These are phyloP conservation scores for Hymenopus coronatus DNA, from an alignment of 2,888 invertebrate species.

Conservation along the genomic window DNA sequence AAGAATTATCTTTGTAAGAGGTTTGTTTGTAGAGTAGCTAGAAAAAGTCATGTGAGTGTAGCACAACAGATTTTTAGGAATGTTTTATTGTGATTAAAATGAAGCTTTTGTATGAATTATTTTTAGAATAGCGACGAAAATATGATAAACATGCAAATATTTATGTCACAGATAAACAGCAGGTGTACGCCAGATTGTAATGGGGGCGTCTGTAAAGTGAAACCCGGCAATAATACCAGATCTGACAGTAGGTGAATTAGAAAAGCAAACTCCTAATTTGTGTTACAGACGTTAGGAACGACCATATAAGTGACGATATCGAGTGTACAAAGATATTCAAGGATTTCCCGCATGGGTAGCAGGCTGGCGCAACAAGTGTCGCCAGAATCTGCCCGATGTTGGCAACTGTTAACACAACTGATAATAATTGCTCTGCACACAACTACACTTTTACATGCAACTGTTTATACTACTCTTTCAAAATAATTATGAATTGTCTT, in stretches of 20 bases:
- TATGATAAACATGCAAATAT: too few relatives aligned
- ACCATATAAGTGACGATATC: constrained; percentile 44
- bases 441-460: too few relatives aligned
- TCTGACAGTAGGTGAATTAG: neutral
- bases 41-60: too few relatives aligned
- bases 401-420: neutral
- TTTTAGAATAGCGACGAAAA: too few relatives aligned
- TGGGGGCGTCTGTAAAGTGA: constrained; percentile 66
- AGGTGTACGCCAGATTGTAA: constrained; percentile 62
- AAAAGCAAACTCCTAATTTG: neutral
- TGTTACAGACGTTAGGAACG: constrained; percentile 17
- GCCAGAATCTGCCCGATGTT: neutral
- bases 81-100: too few relatives aligned
- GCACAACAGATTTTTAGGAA: too few relatives aligned
- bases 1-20: too few relatives aligned
- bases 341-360: constrained; percentile 45
- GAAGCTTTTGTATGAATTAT: too few relatives aligned
- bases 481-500: too few relatives aligned
- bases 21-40: too few relatives aligned
- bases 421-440: too few relatives aligned
- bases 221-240: constrained; percentile 54
- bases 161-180: constrained; percentile 62
- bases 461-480: too few relatives aligned
- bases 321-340: constrained; percentile 41
- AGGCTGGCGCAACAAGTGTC: constrained; percentile 44